Base-by-base conservation (phyloP, 2,797 vertebrate species). In the Lepus townsendii region DNA sequence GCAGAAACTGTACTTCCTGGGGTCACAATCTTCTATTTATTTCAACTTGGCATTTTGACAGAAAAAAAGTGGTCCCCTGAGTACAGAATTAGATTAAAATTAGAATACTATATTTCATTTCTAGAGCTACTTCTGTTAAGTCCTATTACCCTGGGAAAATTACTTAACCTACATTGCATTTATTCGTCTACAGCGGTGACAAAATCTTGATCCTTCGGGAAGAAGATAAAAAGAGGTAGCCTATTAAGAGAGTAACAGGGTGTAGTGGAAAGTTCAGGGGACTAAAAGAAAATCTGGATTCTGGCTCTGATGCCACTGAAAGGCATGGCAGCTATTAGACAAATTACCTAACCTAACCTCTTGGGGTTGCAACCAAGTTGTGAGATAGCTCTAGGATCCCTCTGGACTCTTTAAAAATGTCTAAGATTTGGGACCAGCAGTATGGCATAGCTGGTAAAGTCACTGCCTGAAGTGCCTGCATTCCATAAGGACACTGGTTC, bases 21-120 rank as follows among this genome's bases (percentile, higher is more conserved):
- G 50, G 4, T 76, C 42, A 76, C 75, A 57, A 24, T 78, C 83
- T 42, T 69, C 92, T 83, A 60, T 84, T 69, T 76, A 76, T 82
- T 93, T 95, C 71, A 86, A 60, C 83, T 72, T 95, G 79, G 92
- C 93, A 94, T 95, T 96, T 90, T 95, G 86, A 95, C 91, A 95
- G 63, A 78, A 84, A 86, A 57, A 93, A 93, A 93, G 65, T 72
- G 75, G 89, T 83, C 91, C 93, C 71, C 91, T 24, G 54, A 57
- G 24, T 63, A 87, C 20, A 93, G 60, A 52, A 83, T 92, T 91
- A 54, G 65, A 76, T 93, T 95, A 97, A 96, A 96, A 95, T 93
- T 96, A 95, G 94, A 85, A 47, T 14, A 63, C 66, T 86, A 32
- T 63, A 79, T 94, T 96, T 95, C 71, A 86, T 80, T 95, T 95